Evolutionary conservation across 2,888 invertebrate genomes (phyloP).

Genomic region (Punctoribates punctum): DNA sequence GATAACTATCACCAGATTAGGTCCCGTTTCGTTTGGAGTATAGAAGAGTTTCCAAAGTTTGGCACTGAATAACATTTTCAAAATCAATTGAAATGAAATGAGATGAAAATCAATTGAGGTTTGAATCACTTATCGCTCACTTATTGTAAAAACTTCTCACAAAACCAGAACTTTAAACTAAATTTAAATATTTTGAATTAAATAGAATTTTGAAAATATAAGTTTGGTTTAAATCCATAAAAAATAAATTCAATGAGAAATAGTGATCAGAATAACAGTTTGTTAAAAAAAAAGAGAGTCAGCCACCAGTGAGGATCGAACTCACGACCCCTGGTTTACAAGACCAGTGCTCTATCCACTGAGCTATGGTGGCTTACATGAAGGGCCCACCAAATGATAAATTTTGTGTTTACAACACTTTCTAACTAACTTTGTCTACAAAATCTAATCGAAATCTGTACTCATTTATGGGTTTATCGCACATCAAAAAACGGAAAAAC

Average conservation of each 20-base stretch:
- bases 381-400: neutral
- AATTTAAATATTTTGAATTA: too few relatives aligned
- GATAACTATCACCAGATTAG: neutral
- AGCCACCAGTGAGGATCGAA: constrained; percentile 43
- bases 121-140: too few relatives aligned
- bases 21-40: neutral
- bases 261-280: too few relatives aligned
- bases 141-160: neutral
- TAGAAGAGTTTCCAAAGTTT: neutral
- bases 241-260: too few relatives aligned
- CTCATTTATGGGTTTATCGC: too few relatives aligned
- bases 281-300: neutral
- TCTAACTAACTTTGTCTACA: neutral
- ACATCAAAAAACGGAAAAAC: too few relatives aligned
- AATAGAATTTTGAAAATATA: too few relatives aligned
- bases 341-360: constrained; percentile 43
- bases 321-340: constrained; percentile 44
- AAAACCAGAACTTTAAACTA: too few relatives aligned
- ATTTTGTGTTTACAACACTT: neutral
- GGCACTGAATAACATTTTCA: neutral
- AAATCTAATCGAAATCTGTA: neutral
- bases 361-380: constrained; percentile 37
- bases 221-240: too few relatives aligned
- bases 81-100: too few relatives aligned
- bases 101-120: too few relatives aligned